phyloP scores from a whole-genome alignment of 2,113 vertebrate species.

The Sylvietta virens region DNA sequence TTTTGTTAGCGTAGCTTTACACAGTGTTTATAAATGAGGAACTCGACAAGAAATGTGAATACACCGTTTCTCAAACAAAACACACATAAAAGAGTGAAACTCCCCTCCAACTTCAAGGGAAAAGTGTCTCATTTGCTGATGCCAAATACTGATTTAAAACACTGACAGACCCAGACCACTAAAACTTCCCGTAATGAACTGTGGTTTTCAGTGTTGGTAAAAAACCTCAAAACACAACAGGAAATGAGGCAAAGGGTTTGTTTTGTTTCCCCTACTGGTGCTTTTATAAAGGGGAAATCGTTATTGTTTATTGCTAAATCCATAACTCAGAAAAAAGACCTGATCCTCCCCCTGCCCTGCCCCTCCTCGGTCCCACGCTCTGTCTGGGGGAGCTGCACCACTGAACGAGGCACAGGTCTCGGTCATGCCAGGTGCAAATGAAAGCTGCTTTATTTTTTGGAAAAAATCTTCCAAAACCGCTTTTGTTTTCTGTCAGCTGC shows the following conservation, averaged over 20 bases:
- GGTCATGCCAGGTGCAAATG: background rate
- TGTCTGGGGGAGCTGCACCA: background rate
- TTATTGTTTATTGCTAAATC: conserved; percentile 17
- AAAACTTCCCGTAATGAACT: conserved; percentile 67
- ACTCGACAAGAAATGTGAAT: background rate
- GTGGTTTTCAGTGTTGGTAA: conserved; percentile 62
- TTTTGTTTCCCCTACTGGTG: conserved; percentile 10
- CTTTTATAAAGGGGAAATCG: background rate
- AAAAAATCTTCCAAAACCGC: background rate
- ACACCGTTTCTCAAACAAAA: conserved; percentile 27
- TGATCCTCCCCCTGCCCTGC: background rate
- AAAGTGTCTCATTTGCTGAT: conserved; percentile 50
- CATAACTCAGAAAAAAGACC: background rate
- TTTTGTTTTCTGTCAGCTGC: background rate
- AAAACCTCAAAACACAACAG: conserved; percentile 71
- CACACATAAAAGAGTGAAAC: conserved; percentile 19
- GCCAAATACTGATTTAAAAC: conserved; percentile 48
- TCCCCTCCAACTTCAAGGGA: conserved; percentile 49
- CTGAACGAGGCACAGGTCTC: background rate
- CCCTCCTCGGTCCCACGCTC: background rate
- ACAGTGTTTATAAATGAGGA: background rate
- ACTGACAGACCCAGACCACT: conserved; percentile 51
- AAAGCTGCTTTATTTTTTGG: background rate
- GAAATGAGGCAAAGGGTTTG: conserved; percentile 57
- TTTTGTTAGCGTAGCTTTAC: background rate